Evolutionary conservation across 1,140 invertebrate genomes (phyloP).

Genomic region (Pseudachorutes palmiensis): DNA sequence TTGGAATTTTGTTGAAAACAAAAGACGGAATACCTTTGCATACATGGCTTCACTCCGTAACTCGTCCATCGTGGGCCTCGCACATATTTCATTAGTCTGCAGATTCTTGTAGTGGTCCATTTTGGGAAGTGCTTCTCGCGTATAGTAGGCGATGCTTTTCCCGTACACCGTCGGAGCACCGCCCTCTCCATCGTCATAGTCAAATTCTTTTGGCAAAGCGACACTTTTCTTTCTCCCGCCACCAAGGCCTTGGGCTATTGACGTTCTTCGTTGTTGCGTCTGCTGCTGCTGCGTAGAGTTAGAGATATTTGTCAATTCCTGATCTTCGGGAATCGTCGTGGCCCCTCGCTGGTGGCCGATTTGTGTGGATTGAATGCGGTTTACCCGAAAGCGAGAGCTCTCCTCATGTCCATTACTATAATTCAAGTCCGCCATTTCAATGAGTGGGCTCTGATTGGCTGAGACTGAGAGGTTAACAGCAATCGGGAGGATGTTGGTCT

Average conservation of each 20-base stretch:
- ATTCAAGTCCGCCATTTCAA: constrained; percentile 10
- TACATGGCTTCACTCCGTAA: constrained; percentile 38
- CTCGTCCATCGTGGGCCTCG: constrained; percentile 43
- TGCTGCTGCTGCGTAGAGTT: constrained; percentile 11
- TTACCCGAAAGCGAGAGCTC: constrained; percentile 32
- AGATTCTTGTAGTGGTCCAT: constrained; percentile 84
- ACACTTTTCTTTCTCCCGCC: constrained; percentile 38
- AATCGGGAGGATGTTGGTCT: background rate
- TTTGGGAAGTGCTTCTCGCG: constrained; percentile 71
- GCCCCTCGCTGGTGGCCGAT: background rate
- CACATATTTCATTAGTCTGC: constrained; percentile 48
- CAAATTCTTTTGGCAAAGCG: constrained; percentile 36
- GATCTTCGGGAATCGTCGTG: constrained; percentile 32
- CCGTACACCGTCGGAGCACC: constrained; percentile 29
- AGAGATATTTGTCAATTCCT: constrained; percentile 18
- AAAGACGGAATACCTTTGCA: no score
- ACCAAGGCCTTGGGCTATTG: constrained; percentile 36
- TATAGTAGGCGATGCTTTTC: constrained; percentile 44
- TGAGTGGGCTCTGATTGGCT: background rate
- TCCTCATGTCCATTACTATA: constrained; percentile 13
- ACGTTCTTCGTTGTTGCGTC: constrained; percentile 33
- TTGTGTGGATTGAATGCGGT: constrained; percentile 32
- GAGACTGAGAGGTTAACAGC: background rate
- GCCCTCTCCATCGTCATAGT: constrained; percentile 24
- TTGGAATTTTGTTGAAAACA: no score